Conservation (phyloP, 1,140 invertebrate species). For the Platyscapa corneri region DNA sequence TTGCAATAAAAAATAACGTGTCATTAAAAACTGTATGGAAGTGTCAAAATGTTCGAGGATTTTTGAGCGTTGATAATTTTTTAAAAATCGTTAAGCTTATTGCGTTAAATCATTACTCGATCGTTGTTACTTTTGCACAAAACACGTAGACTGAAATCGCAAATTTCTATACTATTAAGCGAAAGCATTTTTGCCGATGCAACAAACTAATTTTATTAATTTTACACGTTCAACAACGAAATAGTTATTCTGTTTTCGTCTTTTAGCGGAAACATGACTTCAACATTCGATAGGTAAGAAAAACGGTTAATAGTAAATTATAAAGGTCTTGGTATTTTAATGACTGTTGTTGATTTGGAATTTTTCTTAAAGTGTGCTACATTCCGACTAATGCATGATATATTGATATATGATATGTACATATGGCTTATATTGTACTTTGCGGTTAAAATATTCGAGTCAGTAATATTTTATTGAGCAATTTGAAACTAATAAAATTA, state of each 20-base stretch:
- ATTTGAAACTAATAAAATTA: neutral
- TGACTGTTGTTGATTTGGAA: neutral
- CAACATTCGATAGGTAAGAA: slow-evolving; percentile 69
- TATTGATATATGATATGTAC: neutral
- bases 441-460: neutral
- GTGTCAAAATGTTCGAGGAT: no score
- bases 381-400: slow-evolving; percentile 26
- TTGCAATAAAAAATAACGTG: no score
- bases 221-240: neutral
- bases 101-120: no score
- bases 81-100: no score
- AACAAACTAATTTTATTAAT: no score
- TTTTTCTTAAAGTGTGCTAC: neutral
- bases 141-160: no score
- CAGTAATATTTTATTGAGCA: neutral
- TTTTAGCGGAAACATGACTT: slow-evolving; percentile 68
- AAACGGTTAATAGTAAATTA: slow-evolving; percentile 38
- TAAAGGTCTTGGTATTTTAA: neutral
- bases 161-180: no score
- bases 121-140: no score
- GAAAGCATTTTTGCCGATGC: no score
- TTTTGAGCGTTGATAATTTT: no score
- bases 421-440: neutral
- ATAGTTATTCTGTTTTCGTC: slow-evolving; percentile 58
- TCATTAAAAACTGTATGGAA: no score